These are phyloP conservation scores for Bucorvus abyssinicus DNA, from an alignment of 2,797 vertebrate species.

Conservation along the genomic window DNA sequence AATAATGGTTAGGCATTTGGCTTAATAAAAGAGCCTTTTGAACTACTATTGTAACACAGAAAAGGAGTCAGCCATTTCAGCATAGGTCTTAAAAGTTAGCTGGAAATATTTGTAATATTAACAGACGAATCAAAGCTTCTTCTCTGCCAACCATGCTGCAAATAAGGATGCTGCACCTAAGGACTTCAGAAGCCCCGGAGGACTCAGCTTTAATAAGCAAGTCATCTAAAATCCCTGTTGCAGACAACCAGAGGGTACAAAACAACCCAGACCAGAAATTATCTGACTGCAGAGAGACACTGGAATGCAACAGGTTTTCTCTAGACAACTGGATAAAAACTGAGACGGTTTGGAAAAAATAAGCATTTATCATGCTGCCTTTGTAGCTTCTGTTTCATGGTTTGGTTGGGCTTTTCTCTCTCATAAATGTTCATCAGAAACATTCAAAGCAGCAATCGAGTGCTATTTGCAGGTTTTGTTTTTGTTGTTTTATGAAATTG, in stretches of 20 bases:
- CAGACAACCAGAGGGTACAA: not conserved
- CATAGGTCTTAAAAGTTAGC: conserved; percentile 51
- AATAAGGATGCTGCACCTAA: conserved; percentile 19
- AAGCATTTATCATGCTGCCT: conserved; percentile 21
- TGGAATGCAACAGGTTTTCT: conserved; percentile 25
- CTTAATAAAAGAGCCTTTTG: conserved; percentile 52
- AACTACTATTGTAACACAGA: conserved; percentile 30
- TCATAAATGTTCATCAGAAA: conserved; percentile 8
- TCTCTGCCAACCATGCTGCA: conserved; percentile 19
- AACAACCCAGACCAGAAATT: not conserved
- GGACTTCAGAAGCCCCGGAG: not conserved
- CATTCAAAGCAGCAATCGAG: conserved; percentile 13
- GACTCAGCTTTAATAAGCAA: conserved; percentile 11
- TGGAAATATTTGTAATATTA: conserved; percentile 51
- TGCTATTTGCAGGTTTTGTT: conserved; percentile 10
- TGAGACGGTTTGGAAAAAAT: not conserved
- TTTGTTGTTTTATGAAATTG: conserved; percentile 38
- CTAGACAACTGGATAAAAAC: not conserved
- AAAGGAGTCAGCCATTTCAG: conserved; percentile 39
- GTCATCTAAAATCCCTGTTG: conserved; percentile 14
- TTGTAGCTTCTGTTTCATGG: conserved; percentile 32
- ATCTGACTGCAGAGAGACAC: not conserved
- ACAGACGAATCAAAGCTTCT: conserved; percentile 33
- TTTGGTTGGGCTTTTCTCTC: conserved; percentile 17
- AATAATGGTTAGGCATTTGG: conserved; percentile 29